These are phyloP conservation scores for Perodicticus potto DNA, from an alignment of 2,797 vertebrate genomes.

Conservation along the genomic window DNA sequence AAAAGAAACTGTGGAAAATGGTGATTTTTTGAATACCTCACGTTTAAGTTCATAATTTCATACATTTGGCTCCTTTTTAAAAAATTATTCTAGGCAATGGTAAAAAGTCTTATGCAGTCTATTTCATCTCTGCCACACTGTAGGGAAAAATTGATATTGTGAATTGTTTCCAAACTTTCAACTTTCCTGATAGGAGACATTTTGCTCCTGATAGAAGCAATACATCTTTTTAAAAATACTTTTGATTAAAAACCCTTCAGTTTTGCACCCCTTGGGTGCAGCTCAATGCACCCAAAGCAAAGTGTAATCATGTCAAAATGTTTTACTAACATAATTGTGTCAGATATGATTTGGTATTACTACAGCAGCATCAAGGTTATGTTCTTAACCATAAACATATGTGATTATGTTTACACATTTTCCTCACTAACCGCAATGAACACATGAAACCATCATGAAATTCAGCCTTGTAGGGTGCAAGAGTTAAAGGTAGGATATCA, in stretches of 20 bases:
- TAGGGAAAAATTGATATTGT: slow-evolving; percentile 42
- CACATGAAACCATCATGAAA: not conserved
- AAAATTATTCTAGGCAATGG: slow-evolving; percentile 8
- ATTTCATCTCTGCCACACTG: slow-evolving; percentile 20
- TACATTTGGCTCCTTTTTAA: not conserved
- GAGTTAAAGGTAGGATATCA: not conserved
- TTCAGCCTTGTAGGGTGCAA: not conserved
- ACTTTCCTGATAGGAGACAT: not conserved
- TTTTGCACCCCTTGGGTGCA: not conserved
- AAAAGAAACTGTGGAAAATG: slow-evolving; percentile 39
- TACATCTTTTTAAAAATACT: not conserved
- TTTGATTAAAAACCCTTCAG: slow-evolving; percentile 44
- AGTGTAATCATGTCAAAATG: slow-evolving; percentile 41
- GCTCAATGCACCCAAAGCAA: slow-evolving; percentile 63
- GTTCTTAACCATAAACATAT: not conserved
- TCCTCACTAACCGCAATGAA: not conserved
- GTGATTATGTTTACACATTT: not conserved
- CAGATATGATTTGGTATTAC: slow-evolving; percentile 82
- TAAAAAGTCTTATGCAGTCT: not conserved
- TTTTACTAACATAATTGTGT: slow-evolving; percentile 75
- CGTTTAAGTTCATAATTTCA: slow-evolving; percentile 31
- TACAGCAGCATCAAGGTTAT: slow-evolving; percentile 82
- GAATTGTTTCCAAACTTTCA: slow-evolving; percentile 48
- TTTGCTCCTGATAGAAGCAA: slow-evolving; percentile 34
- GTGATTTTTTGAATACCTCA: slow-evolving; percentile 46